Base-by-base conservation (phyloP, 2,113 vertebrate genomes). In the Pterocles gutturalis region DNA sequence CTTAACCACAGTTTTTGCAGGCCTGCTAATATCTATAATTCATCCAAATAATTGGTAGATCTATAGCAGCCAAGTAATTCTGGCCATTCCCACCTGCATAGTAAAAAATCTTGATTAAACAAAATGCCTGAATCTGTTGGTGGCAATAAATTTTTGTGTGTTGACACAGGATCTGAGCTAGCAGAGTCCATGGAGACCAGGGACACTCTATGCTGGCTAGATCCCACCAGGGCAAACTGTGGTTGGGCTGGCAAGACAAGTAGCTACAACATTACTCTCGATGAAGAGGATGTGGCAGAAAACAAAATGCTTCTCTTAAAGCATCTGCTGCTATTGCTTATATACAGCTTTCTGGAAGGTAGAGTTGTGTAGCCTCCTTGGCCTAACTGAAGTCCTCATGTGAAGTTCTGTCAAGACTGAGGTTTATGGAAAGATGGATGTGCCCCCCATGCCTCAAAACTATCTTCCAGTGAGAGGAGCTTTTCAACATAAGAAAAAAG, bases 41-140 rank as follows among this genome's bases (percentile, higher is more conserved):
- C 76, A 91, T 60, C 57, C 38, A 91, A 79, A 89, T 77, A 91
- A 94, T 19, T 94, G 89, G 61, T 87, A 95, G 80, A 91, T 57
- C 41, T 90, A 54, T 26, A 67, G 73, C 36, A 89, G 89, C 77
- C 89, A 95, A 93, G 45, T 85, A 95, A 89, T 87, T 48, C 77
- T 91, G 49, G n/a, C 53, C 73, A 89, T 84, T 96, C 66, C 92
- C 29, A 95, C 72, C 61, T 79, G 49, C 33, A 64, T 20, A 82
- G 65, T 65, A 79, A 92, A 93, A 93, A 69, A 72, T 46, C 20
- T 33, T 46, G 22, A 81, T 78, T 66, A 83, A 90, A 79, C n/a
- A 89, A 94, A 90, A 87, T 18, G 29, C 34, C 54, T 92, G 41
- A 72, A 79, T 67, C 20, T 94, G 43, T 48, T 61, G 49, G 71